These are phyloP conservation scores for Andricus grossulariae DNA, from an alignment of 1,140 invertebrate species.

Conservation along the genomic window DNA sequence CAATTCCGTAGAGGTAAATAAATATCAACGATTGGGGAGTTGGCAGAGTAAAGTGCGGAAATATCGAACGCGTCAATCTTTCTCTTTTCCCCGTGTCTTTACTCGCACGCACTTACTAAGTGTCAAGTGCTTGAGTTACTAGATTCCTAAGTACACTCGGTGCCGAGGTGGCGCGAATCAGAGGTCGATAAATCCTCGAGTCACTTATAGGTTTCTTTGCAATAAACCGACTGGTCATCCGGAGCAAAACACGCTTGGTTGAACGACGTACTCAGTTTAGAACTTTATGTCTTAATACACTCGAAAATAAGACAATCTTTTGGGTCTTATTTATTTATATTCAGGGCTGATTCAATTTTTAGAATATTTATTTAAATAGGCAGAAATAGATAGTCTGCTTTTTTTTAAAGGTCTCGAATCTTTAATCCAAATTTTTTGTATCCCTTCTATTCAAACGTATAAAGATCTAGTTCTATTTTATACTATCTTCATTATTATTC, in stretches of 20 bases:
- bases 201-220: conserved; percentile 40
- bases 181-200: conserved; percentile 47
- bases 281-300: neutral
- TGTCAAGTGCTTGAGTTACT: conserved; percentile 33
- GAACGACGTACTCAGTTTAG: conserved; percentile 10
- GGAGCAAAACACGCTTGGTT: conserved; percentile 16
- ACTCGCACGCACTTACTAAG: conserved; percentile 38
- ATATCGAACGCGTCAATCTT: conserved; percentile 28
- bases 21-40: conserved; percentile 18
- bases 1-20: conserved; percentile 14
- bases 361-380: no score
- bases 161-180: conserved; percentile 45
- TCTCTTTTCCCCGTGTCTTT: conserved; percentile 27
- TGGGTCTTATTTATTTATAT: neutral
- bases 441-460: no score
- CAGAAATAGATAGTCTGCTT: no score
- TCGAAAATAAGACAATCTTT: neutral
- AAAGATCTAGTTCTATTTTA: no score
- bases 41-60: conserved; percentile 4
- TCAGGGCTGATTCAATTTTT: no score
- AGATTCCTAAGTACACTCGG: conserved; percentile 32
- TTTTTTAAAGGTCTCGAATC: no score
- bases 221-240: conserved; percentile 46
- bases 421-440: no score
- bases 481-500: no score